Conservation (phyloP, 2,113 vertebrate genomes). For the Cepphus grylle region DNA sequence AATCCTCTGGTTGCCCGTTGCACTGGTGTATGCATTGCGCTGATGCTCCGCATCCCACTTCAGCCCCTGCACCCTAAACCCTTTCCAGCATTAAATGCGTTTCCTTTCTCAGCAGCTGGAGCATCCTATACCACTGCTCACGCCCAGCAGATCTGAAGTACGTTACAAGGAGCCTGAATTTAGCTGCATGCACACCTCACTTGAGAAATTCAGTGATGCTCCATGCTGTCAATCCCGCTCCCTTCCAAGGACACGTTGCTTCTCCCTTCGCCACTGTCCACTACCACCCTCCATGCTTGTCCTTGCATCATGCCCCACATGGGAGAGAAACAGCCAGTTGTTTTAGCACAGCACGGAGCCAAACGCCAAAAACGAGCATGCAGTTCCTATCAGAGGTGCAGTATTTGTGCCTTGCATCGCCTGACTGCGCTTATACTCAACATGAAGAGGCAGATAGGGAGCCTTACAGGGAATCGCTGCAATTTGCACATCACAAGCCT, state of each 20-base stretch:
- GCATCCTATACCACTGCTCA: background rate
- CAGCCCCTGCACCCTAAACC: background rate
- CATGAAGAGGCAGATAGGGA: background rate
- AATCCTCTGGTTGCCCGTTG: background rate
- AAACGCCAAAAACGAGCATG: fast-evolving
- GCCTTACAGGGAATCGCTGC: background rate
- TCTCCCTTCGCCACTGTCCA: background rate
- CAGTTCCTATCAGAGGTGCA: background rate
- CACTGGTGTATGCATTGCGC: too few species aligned
- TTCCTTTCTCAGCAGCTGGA: background rate
- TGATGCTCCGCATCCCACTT: background rate
- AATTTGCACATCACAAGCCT: background rate
- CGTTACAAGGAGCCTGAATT: background rate
- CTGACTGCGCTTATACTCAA: fast-evolving
- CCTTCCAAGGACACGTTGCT: background rate
- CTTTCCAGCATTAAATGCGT: fast-evolving
- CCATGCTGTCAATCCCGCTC: background rate
- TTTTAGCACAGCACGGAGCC: background rate
- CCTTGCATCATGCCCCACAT: fast-evolving
- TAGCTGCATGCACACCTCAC: too few species aligned
- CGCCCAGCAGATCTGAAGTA: background rate
- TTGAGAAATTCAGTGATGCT: background rate
- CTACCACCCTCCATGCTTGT: background rate
- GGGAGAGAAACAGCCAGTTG: background rate
- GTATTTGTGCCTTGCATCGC: background rate